Conservation (phyloP, 2,113 vertebrate species). For the Rhea americana region DNA sequence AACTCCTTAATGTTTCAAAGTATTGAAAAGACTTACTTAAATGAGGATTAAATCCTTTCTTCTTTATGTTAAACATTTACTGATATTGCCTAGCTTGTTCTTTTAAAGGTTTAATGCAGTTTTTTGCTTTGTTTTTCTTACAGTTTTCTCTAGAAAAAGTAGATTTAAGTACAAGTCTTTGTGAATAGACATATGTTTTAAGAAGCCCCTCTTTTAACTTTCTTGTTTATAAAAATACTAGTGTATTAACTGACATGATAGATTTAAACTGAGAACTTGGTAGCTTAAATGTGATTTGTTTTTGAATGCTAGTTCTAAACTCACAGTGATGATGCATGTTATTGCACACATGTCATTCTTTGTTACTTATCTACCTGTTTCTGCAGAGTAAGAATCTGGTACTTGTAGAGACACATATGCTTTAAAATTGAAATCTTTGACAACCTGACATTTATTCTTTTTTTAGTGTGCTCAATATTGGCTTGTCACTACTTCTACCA, state of each 20-base stretch:
- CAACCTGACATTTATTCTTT: neutral
- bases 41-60: neutral
- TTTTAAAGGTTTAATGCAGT: neutral
- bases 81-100: neutral
- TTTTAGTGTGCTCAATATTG: neutral
- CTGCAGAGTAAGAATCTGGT: neutral
- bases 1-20: neutral
- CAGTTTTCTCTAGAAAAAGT: neutral
- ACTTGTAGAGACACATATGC: neutral
- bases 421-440: neutral
- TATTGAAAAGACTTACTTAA: neutral
- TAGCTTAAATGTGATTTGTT: neutral
- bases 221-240: neutral
- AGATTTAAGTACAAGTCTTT: neutral
- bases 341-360: neutral
- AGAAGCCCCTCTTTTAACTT: neutral
- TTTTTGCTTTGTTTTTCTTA: neutral
- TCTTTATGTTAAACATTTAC: neutral
- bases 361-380: neutral
- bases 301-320: neutral
- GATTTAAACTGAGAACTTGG: accelerated
- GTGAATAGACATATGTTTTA: neutral
- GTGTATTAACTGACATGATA: neutral
- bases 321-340: neutral
- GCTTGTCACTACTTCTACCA: neutral